These are phyloP conservation scores for Monodelphis domestica DNA, from an alignment of 2,797 vertebrate genomes.

Conservation along the genomic window DNA sequence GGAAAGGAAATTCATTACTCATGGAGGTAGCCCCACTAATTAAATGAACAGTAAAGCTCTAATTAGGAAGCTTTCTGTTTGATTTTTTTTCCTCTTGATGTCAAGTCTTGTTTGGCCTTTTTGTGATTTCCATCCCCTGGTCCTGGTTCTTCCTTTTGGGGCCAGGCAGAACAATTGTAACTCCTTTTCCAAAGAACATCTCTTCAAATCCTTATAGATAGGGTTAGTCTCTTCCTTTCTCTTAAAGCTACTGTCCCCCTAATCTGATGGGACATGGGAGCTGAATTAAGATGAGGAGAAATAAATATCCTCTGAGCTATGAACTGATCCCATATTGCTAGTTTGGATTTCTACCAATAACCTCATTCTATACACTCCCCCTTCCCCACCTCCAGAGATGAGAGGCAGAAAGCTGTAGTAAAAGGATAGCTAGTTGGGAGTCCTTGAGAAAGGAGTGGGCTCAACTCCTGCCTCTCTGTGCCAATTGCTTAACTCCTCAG, in stretches of 20 bases:
- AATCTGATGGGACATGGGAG: too few relatives aligned
- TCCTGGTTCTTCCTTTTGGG: neutral
- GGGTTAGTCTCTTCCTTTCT: neutral
- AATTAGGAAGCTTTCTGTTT: neutral
- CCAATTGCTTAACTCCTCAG: neutral
- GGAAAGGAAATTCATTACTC: neutral
- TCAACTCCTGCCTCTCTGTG: neutral
- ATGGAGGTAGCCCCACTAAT: neutral
- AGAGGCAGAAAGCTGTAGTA: neutral
- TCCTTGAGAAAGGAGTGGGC: neutral
- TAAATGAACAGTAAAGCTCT: neutral
- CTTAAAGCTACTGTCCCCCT: too few relatives aligned
- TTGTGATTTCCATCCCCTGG: neutral
- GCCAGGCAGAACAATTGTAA: neutral
- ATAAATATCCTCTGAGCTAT: neutral
- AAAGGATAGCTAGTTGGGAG: neutral
- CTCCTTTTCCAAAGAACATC: neutral
- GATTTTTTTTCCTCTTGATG: neutral
- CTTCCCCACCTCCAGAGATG: neutral
- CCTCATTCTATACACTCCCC: neutral
- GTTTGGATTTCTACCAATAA: neutral
- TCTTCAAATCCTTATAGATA: neutral
- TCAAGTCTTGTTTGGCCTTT: neutral
- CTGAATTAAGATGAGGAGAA: too few relatives aligned
- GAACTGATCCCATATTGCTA: neutral